Conservation (phyloP, 2,888 invertebrate species). For the Hirtodrosophila duncani region DNA sequence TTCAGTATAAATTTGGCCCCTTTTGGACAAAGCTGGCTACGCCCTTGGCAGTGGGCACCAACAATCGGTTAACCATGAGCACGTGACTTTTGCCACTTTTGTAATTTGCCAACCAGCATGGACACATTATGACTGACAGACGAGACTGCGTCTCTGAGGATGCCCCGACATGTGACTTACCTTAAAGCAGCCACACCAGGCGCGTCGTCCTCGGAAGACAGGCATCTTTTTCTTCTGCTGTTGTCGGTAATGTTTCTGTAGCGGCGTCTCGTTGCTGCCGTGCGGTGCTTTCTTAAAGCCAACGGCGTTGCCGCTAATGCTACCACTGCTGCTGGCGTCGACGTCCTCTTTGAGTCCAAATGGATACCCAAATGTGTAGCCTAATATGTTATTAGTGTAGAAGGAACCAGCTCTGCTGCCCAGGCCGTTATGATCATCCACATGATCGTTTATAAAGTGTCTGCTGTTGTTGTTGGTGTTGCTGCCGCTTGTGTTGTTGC, state of each 20-base stretch:
- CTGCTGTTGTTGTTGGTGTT: slow-evolving; percentile 7
- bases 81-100: slow-evolving; percentile 43
- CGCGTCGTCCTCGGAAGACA: slow-evolving; percentile 81
- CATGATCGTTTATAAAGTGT: slow-evolving; percentile 40
- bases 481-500: slow-evolving; percentile 17
- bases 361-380: slow-evolving; percentile 74
- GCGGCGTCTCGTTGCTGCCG: neutral
- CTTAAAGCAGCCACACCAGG: slow-evolving; percentile 90
- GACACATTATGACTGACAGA: no score
- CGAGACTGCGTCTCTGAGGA: no score
- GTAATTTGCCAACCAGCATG: no score
- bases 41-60: neutral
- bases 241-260: slow-evolving; percentile 76
- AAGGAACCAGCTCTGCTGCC: slow-evolving; percentile 66
- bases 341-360: slow-evolving; percentile 62
- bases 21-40: no score
- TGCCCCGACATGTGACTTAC: slow-evolving; percentile 79
- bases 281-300: slow-evolving; percentile 28
- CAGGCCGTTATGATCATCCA: slow-evolving; percentile 46
- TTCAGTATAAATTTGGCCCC: no score
- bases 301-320: slow-evolving; percentile 9
- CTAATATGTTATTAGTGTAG: slow-evolving; percentile 77
- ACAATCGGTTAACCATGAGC: slow-evolving; percentile 34
- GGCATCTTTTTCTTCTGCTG: slow-evolving; percentile 82
- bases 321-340: slow-evolving; percentile 29